These are phyloP conservation scores for Hemithea aestivaria DNA, from an alignment of 2,888 invertebrate species.

Conservation along the genomic window DNA sequence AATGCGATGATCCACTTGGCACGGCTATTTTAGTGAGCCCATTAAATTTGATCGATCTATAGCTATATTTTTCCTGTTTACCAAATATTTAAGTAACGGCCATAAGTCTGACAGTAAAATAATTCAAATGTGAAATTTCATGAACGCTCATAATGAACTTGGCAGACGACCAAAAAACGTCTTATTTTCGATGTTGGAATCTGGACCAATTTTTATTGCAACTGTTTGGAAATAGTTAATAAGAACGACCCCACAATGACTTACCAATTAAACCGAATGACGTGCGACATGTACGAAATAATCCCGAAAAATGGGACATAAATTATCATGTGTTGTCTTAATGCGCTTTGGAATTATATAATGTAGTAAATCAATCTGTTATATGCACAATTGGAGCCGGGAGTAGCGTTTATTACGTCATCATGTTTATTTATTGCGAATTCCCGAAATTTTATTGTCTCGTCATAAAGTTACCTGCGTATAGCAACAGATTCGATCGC, in stretches of 20 bases:
- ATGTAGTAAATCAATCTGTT: slow-evolving; percentile 42
- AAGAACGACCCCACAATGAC: slow-evolving; percentile 58
- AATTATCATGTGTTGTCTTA: slow-evolving; percentile 32
- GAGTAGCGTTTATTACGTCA: slow-evolving; percentile 50
- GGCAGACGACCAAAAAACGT: slow-evolving; percentile 78
- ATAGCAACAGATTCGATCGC: slow-evolving; percentile 44
- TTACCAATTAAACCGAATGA: slow-evolving; percentile 39
- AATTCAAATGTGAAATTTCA: slow-evolving; percentile 80
- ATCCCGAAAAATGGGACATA: slow-evolving; percentile 27
- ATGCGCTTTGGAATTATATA: slow-evolving; percentile 33
- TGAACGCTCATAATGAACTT: slow-evolving; percentile 80
- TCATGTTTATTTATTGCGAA: slow-evolving; percentile 58
- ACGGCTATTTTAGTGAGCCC: slow-evolving; percentile 64
- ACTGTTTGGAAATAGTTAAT: slow-evolving; percentile 71
- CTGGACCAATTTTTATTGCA: slow-evolving; percentile 79
- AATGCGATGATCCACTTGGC: slow-evolving; percentile 66
- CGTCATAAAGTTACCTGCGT: slow-evolving; percentile 45
- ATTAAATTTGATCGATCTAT: slow-evolving; percentile 77
- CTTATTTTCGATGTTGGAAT: slow-evolving; percentile 79
- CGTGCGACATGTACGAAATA: slow-evolving; percentile 9
- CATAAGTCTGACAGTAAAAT: slow-evolving; percentile 79
- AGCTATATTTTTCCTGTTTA: slow-evolving; percentile 78
- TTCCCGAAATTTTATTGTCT: slow-evolving; percentile 57
- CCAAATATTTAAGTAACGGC: slow-evolving; percentile 79
- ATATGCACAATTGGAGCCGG: slow-evolving; percentile 37